Evolutionary conservation across 2,113 vertebrate species (phyloP).

Genomic region (Alectura lathami): DNA sequence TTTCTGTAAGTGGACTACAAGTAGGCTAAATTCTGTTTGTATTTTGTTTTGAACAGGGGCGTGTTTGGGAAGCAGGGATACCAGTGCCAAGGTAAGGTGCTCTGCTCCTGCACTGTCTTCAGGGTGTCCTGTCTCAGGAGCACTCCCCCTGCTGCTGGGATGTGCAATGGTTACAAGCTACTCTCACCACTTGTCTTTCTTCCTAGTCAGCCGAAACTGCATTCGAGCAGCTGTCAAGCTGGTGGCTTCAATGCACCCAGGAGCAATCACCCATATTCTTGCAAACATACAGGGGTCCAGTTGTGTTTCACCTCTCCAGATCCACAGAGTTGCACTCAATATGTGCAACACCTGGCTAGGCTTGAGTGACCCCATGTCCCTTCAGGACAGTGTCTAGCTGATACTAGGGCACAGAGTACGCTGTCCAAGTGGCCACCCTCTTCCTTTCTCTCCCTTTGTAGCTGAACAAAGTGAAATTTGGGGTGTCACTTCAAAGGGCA

Average conservation of each 20-base stretch:
- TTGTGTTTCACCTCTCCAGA: neutral
- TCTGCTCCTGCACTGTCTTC: neutral
- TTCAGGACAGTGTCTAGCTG: neutral
- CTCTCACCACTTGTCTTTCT: neutral
- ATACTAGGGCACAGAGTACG: neutral
- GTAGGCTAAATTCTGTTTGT: neutral
- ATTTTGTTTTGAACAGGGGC: constrained; percentile 84
- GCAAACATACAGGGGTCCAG: fast-evolving
- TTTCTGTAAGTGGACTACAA: neutral
- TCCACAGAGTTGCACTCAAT: neutral
- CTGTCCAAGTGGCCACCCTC: neutral
- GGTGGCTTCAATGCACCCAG: neutral
- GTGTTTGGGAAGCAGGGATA: constrained; percentile 98
- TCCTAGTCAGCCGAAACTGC: neutral
- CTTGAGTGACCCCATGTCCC: neutral
- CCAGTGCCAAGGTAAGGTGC: constrained; percentile 92
- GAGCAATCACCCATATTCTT: neutral
- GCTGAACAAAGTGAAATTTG: neutral
- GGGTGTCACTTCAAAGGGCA: neutral
- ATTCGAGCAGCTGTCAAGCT: neutral
- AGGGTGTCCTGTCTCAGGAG: neutral
- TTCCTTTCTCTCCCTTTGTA: neutral
- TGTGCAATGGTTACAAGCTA: neutral
- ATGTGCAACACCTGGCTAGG: neutral
- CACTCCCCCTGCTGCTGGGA: neutral